Percentiles rank a stretch among this genome's conserved stretches.
Conservation (phyloP, 2,888 invertebrate genomes). For the Macaria notata region DNA sequence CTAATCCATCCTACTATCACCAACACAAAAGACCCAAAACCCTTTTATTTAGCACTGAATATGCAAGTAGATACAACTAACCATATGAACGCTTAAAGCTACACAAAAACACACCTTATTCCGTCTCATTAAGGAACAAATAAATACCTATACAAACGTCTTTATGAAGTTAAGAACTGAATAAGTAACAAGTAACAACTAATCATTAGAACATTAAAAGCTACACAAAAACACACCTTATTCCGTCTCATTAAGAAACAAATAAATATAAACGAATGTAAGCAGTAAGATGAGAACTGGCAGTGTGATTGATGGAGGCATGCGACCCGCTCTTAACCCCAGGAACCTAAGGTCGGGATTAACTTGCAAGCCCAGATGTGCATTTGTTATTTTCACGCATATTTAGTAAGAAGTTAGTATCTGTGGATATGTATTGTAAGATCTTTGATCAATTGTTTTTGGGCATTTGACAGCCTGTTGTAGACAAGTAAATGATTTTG, state of each 20-base stretch:
- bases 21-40: no score
- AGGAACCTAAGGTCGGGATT: conserved; percentile 11
- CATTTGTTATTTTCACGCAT: not conserved
- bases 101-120: conserved; percentile 6
- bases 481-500: no score
- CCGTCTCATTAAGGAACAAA: not conserved
- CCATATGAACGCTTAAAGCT: no score
- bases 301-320: conserved; percentile 19
- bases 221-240: conserved; percentile 6
- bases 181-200: no score
- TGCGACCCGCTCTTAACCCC: conserved; percentile 21
- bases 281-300: conserved; percentile 22
- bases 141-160: conserved; percentile 8
- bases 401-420: no score
- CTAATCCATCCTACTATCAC: no score
- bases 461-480: no score
- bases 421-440: no score
- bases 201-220: no score
- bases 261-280: conserved; percentile 14
- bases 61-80: no score
- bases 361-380: conserved; percentile 12
- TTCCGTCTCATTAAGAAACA: not conserved
- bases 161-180: conserved; percentile 5
- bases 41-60: no score
- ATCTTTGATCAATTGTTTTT: no score